phyloP scores from a whole-genome alignment of 2,113 vertebrate species.

The Dromiciops gliroides region DNA sequence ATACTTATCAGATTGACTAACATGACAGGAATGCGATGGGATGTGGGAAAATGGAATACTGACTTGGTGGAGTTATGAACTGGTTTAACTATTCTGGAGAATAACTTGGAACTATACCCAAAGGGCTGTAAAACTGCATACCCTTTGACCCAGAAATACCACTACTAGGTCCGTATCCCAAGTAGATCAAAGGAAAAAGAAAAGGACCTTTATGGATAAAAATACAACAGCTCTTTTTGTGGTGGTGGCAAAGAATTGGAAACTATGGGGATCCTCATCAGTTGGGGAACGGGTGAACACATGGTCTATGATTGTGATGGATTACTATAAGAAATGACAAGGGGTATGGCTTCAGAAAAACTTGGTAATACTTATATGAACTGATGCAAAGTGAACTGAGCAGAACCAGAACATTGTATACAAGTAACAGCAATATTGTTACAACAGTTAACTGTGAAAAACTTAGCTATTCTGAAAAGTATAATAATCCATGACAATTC shows the following conservation, averaged over 20 bases:
- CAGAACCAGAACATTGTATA: background rate
- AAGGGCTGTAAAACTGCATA: background rate
- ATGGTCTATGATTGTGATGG: background rate
- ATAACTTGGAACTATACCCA: background rate
- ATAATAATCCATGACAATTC: background rate
- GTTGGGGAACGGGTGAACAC: background rate
- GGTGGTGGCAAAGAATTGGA: background rate
- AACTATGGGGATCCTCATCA: background rate
- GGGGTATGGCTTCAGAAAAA: background rate
- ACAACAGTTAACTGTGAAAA: background rate
- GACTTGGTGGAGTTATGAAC: background rate
- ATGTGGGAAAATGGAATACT: background rate
- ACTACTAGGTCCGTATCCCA: background rate
- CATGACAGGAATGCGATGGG: background rate
- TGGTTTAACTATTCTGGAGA: background rate
- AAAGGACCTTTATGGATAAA: background rate
- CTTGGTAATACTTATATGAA: background rate
- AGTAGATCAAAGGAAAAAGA: background rate
- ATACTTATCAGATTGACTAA: background rate
- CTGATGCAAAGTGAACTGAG: background rate
- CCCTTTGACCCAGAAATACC: background rate
- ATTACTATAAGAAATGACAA: background rate
- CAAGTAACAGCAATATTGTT: background rate
- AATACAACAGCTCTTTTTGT: background rate
- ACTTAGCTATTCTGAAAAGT: background rate